phyloP scores from a whole-genome alignment of 2,113 vertebrate genomes.

The Etheostoma spectabile region DNA sequence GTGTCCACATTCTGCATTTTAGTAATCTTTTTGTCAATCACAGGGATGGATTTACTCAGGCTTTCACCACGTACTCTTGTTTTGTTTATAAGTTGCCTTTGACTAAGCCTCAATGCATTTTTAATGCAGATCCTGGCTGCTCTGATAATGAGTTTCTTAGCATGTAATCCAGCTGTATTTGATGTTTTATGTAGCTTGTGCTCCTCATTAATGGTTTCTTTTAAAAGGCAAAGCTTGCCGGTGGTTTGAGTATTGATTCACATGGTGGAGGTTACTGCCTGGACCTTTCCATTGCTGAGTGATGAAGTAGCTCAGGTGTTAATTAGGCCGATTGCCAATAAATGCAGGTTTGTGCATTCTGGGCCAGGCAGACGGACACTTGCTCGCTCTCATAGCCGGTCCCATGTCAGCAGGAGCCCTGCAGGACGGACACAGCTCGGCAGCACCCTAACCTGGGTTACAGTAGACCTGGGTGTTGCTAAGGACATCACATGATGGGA shows the following conservation, averaged over 20 bases:
- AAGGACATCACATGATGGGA: background rate
- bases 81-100: constrained; percentile 37
- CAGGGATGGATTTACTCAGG: background rate
- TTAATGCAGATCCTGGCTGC: constrained; percentile 13
- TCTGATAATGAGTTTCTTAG: constrained; percentile 18
- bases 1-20: background rate
- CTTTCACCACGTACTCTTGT: background rate
- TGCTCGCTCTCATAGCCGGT: background rate
- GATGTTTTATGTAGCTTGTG: constrained; percentile 15
- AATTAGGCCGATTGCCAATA: constrained; percentile 33
- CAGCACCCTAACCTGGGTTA: background rate
- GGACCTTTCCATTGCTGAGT: constrained; percentile 23
- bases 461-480: background rate
- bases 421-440: background rate
- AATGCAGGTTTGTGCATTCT: constrained; percentile 32
- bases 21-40: constrained; percentile 10
- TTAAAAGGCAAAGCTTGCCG: constrained; percentile 30
- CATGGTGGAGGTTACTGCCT: constrained; percentile 34
- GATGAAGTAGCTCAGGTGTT: constrained; percentile 50
- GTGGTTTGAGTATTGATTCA: constrained; percentile 62
- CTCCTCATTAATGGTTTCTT: constrained; percentile 42
- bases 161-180: constrained; percentile 25
- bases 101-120: constrained; percentile 16
- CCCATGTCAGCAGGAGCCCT: constrained; percentile 23
- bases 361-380: background rate